Evolutionary conservation across 2,113 vertebrate genomes (phyloP), one percentile per base, ranked within the genome.

Genomic region (Bambusicola thoracicus): DNA sequence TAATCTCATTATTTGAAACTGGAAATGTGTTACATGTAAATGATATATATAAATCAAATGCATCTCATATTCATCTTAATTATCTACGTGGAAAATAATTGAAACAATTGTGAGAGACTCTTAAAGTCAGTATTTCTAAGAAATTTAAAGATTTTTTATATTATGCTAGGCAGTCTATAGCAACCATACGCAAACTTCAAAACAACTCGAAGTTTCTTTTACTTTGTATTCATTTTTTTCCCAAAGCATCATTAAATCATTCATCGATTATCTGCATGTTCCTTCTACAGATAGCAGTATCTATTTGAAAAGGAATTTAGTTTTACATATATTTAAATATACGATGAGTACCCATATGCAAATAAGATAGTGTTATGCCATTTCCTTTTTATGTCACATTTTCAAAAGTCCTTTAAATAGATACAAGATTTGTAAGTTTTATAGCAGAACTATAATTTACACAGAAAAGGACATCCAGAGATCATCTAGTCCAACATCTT

Each of bases 201-300:
- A 75, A 59, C 59, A 9, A 25, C 11, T 20, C 22, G 17, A 16
- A 27, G 1, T 70, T 91, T 83, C 43, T 59, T 16, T 6, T 2
- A 53, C 46, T 87, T 87, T 11, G 9, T 16, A 46, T 32, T 25
- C 59, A 7, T 25, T 81, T 75, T 72, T 72, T 79, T 79, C 29
- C 18, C 18, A 51, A 55, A 72, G 25, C 13, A 7, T 0, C 0
- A 5, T 38, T 62, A 19, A 22, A 5, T 0, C 0, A 6, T 38
- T 62, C 32, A 25, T 67, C 13, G 8, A 19, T 81, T 62, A 10
- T 4, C 10, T 40, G 1, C 2, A 6, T 40, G 2, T 53, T 30
- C 66, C 13, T 1, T 2, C 78, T 93, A 69, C 59, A 44, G 24
- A 14, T 8, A 68, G 25, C 21, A 63, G 5, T 63, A 24, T 3